Base-by-base conservation (phyloP, 2,888 invertebrate species). In the Dorcus parallelipipedus region DNA sequence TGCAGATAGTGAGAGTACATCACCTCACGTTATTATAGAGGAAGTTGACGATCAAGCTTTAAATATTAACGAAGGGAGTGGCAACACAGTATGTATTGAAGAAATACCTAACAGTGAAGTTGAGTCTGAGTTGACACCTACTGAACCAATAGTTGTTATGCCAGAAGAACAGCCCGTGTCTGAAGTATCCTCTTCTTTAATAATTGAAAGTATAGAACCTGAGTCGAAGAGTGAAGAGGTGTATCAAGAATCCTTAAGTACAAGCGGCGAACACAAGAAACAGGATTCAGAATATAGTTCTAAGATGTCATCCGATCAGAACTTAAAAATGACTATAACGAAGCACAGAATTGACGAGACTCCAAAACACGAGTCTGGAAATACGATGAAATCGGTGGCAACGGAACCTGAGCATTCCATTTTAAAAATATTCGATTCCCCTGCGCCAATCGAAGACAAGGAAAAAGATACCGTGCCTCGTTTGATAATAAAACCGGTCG, bases 251-350 rank as follows among this genome's bases (percentile, higher is more conserved):
- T 26, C 26, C n/a, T 10, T n/a, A 47, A 26, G 20, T n/a, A 47
- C 17, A 9, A 40, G 17, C 38, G 40, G 9, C 39, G n/a, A 39
- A 40, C 49, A 49, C 5, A 26, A 49, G 10, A 38, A 14, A 38
- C 23, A n/a, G 14, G 17, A 58, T 47, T 58, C 77, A 78, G 26
- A 80, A 79, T 55, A 72, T 68, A 66, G 64, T 54, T 66, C 65
- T 7, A 64, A 64, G 55, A 64, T 66, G 39, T 61, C 63, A 0
- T 49, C 74, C 54, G 63, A 63, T 51, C 64, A 70, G 62, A 64
- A 61, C 42, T 67, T 79, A 59, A 78, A 77, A 64, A 75, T 79
- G 65, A 78, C 78, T 2, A 78, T 79, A 50, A 77, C 77, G 1
- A 79, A 78, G 68, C 76, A 76, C 50, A 70, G 69, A 61, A 70